These are phyloP conservation scores for Dendrolimus kikuchii DNA, from an alignment of 1,140 invertebrate species.

Conservation along the genomic window DNA sequence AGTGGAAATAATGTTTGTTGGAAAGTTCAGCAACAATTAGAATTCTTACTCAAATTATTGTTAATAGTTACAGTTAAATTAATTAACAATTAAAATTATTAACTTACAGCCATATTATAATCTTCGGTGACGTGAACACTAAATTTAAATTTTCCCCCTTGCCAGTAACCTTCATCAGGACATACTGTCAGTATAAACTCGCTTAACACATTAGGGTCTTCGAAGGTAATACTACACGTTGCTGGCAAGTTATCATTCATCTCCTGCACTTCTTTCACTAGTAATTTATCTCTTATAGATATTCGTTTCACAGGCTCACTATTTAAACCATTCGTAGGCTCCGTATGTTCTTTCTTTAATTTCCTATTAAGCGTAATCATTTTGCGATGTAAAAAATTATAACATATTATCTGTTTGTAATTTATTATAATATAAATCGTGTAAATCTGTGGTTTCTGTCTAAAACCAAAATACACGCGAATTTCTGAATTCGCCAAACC, in stretches of 20 bases:
- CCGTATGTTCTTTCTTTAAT: slow-evolving; percentile 78
- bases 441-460: too few species aligned
- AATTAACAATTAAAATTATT: too few species aligned
- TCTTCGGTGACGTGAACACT: slow-evolving; percentile 91
- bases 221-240: slow-evolving; percentile 86
- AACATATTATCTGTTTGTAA: slow-evolving; percentile 11
- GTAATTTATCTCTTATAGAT: slow-evolving; percentile 87
- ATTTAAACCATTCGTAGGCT: slow-evolving; percentile 49
- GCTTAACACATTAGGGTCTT: slow-evolving; percentile 87
- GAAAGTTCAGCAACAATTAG: too few species aligned
- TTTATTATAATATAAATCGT: slow-evolving; percentile 2
- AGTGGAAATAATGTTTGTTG: too few species aligned
- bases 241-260: slow-evolving; percentile 88
- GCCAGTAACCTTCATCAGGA: slow-evolving; percentile 94
- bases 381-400: slow-evolving; percentile 23
- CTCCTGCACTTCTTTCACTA: slow-evolving; percentile 93
- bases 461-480: too few species aligned
- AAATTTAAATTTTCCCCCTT: slow-evolving; percentile 89
- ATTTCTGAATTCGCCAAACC: too few species aligned
- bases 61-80: too few species aligned
- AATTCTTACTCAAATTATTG: too few species aligned
- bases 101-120: slow-evolving; percentile 93
- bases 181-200: slow-evolving; percentile 85
- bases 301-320: slow-evolving; percentile 74
- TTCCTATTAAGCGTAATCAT: slow-evolving; percentile 89